Evolutionary conservation across 2,797 vertebrate genomes (phyloP), one percentile per base, ranked within the genome.

Genomic region (Semotilus atromaculatus): DNA sequence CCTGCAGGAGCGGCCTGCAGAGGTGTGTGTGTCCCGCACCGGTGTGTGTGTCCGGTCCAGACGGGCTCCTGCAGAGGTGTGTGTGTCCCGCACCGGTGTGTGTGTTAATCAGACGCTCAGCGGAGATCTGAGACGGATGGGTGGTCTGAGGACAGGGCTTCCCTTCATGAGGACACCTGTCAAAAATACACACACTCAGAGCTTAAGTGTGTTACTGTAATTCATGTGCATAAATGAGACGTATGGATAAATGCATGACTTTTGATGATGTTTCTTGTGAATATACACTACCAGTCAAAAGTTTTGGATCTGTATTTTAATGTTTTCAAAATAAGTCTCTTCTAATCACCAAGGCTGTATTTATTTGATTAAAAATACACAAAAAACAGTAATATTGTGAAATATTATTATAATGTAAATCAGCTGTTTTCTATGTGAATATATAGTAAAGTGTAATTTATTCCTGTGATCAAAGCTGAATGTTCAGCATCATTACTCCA

Each of bases 81-180:
- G 58, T 79, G 58, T 64, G 23, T 7, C 7, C 38, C 14, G 90
- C 53, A 53, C 40, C n/a, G 62, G 16, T 13, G 16, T 64, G 66
- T 77, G 40, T 81, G 77, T 70, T 67, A 71, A 72, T 23, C 29
- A 48, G 64, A 9, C 83, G 51, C 60, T 60, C 34, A 5, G 78
- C 10, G 16, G 83, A 79, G 86, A 38, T 26, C 29, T 48, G 21
- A 1, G 79, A 73, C 19, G 45, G 13, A 0, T 88, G 86, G 73
- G 55, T 40, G 16, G 29, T 86, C 55, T 43, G 45, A 70, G 77
- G 45, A n/a, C 81, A 82, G 62, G 21, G 31, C 2, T 86, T 89
- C 67, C 89, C 38, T 45, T 86, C 90, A 40, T 91, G 89, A 89
- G 91, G 88, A 89, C 88, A 93, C 82, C 95, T 96, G 91, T 40